Percentiles rank a stretch among this genome's conserved stretches.
Conservation (phyloP, 1,140 invertebrate species). For the Asbolus verrucosus region DNA sequence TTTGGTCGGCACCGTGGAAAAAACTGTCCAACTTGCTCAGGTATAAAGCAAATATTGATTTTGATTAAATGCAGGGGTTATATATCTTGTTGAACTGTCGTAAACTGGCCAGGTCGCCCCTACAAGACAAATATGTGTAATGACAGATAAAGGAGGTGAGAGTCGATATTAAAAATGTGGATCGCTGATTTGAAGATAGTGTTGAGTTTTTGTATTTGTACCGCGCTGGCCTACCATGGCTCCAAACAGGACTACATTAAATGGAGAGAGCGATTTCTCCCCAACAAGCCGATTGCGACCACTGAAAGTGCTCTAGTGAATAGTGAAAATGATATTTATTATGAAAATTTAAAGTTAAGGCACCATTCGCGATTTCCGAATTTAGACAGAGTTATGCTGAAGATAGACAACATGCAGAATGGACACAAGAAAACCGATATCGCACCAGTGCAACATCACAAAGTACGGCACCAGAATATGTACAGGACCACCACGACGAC, state of each 20-base stretch:
- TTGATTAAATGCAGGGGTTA: slow-evolving; percentile 6
- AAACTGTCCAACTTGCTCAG: slow-evolving; percentile 2
- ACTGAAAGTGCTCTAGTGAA: slow-evolving; percentile 33
- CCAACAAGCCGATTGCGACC: slow-evolving; percentile 3
- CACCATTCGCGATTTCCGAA: slow-evolving; percentile 38
- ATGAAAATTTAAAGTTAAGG: slow-evolving; percentile 24
- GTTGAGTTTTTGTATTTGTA: slow-evolving; percentile 30
- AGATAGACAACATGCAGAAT: slow-evolving; percentile 24
- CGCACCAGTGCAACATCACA: slow-evolving; percentile 17
- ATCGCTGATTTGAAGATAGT: slow-evolving; percentile 40
- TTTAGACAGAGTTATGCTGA: slow-evolving; percentile 22
- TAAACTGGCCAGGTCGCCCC: neutral
- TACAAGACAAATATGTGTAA: slow-evolving; percentile 14
- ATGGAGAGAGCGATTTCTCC: slow-evolving; percentile 23
- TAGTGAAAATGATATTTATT: slow-evolving; percentile 40
- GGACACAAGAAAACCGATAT: neutral
- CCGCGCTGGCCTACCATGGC: slow-evolving; percentile 19
- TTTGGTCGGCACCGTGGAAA: no score
- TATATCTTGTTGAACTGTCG: neutral
- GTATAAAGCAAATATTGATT: slow-evolving; percentile 18
- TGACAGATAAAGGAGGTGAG: slow-evolving; percentile 7
- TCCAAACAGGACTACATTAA: slow-evolving; percentile 29
- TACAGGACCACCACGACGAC: slow-evolving; percentile 34
- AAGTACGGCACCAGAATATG: slow-evolving; percentile 18
- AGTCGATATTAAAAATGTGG: slow-evolving; percentile 16